Percentiles rank a stretch among this genome's conserved stretches.
These are phyloP conservation scores for Ifrita kowaldi DNA, from an alignment of 2,113 vertebrate species.

Conservation along the genomic window DNA sequence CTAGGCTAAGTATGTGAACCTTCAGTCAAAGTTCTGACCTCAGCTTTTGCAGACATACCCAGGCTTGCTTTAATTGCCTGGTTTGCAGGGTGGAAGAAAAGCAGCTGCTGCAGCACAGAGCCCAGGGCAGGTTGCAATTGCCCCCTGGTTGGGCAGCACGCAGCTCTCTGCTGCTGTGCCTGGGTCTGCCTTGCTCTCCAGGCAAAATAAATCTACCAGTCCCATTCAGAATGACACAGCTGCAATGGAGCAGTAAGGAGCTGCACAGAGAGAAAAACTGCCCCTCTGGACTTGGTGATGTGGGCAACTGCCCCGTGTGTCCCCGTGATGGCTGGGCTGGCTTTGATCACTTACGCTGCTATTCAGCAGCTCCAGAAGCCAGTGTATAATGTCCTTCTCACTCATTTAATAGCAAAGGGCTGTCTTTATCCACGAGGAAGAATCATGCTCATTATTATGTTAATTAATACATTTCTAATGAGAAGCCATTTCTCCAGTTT, in stretches of 20 bases:
- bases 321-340: neutral
- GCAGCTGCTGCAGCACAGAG: neutral
- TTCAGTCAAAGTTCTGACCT: slow-evolving; percentile 49
- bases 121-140: neutral
- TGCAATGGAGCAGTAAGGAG: neutral
- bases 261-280: neutral
- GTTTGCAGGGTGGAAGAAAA: neutral
- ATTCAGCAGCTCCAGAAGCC: neutral
- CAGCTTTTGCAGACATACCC: neutral
- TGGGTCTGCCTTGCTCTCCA: fast-evolving
- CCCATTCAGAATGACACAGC: neutral
- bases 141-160: fast-evolving
- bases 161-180: neutral
- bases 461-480: slow-evolving; percentile 52
- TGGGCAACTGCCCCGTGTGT: neutral
- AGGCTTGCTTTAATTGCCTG: neutral
- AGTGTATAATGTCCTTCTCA: neutral
- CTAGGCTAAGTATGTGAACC: slow-evolving; percentile 37
- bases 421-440: slow-evolving; percentile 2
- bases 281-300: neutral
- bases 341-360: neutral
- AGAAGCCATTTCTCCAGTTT: slow-evolving; percentile 13
- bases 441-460: slow-evolving; percentile 43
- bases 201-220: neutral
- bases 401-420: neutral